phyloP scores from a whole-genome alignment of 2,113 vertebrate genomes.

The Calidris pugnax region DNA sequence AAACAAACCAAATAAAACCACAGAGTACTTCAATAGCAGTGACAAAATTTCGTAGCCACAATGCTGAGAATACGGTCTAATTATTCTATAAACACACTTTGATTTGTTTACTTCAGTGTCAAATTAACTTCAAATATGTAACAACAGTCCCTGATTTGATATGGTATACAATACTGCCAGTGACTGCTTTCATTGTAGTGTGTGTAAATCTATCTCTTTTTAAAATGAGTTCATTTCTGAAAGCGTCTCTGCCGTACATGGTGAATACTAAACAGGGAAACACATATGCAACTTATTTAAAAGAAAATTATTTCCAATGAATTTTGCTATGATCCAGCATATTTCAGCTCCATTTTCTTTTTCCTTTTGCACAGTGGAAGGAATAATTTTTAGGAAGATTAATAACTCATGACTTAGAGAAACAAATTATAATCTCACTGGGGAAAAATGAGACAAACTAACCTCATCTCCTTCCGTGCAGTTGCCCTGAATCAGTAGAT shows the following conservation, averaged over 20 bases:
- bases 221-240: slow-evolving; percentile 55
- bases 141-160: slow-evolving; percentile 74
- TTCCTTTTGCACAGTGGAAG: slow-evolving; percentile 37
- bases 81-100: slow-evolving; percentile 83
- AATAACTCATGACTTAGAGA: slow-evolving; percentile 33
- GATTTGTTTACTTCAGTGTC: slow-evolving; percentile 83
- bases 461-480: background rate
- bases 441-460: slow-evolving; percentile 25
- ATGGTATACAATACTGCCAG: slow-evolving; percentile 46
- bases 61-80: slow-evolving; percentile 75
- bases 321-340: slow-evolving; percentile 4
- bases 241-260: slow-evolving; percentile 15
- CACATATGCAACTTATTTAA: slow-evolving; percentile 71
- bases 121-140: slow-evolving; percentile 81
- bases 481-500: background rate
- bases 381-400: slow-evolving; percentile 38
- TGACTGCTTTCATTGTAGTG: slow-evolving; percentile 29
- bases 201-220: slow-evolving; percentile 59
- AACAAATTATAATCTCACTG: slow-evolving; percentile 25
- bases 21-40: slow-evolving; percentile 68
- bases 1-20: slow-evolving; percentile 75
- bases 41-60: slow-evolving; percentile 73
- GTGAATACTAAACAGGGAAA: slow-evolving; percentile 58
- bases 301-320: slow-evolving; percentile 67
- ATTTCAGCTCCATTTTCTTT: slow-evolving; percentile 31